Evolutionary conservation across 1,140 invertebrate species (phyloP), one percentile per base, ranked within the genome.

Genomic region (Hetaerina americana): DNA sequence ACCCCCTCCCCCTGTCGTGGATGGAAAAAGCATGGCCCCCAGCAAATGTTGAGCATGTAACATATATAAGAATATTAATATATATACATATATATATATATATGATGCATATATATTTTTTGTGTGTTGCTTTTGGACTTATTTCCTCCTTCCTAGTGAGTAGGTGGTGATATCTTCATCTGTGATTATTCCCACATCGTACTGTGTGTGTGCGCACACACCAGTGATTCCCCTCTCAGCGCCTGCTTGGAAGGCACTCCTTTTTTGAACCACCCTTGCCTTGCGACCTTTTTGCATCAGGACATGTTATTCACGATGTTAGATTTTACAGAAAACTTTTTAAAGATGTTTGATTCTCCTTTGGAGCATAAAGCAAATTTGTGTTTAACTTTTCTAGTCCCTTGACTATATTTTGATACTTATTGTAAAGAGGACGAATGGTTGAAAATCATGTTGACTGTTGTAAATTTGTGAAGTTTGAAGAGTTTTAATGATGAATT

Each of bases 351-450:
- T 27, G 28, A 69, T 27, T 27, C 18, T 27, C 68, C 26, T 27
- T 26, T 68, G 66, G 24, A 68, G 27, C 24, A 68, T 26, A 69
- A 27, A 69, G 26, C 26, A 27, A 69, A 69, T 69, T 26, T 69
- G 68, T 69, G 26, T 69, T 27, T 69, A 69, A 69, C 18, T 27
- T 69, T 69, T 69, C 68, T 69, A 69, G 68, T 69, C 68, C 28
- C 68, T 69, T 28, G 68, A 69, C 68, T 69, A 69, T 69, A 69
- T 69, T 69, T 69, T 69, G 68, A 69, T 69, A 69, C 68, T 27
- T 27, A 69, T 57, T 69, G 68, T 69, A 69, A 69, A 69, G 28
- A 27, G 68, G n/a, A 69, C 26, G 28, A 69, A 26, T 27, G 68
- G 68, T 27, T 27, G 26, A 28, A 69, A 68, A 69, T 69, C 68